phyloP scores from a whole-genome alignment of 2,888 invertebrate genomes.

The Eristalis arbustorum region DNA sequence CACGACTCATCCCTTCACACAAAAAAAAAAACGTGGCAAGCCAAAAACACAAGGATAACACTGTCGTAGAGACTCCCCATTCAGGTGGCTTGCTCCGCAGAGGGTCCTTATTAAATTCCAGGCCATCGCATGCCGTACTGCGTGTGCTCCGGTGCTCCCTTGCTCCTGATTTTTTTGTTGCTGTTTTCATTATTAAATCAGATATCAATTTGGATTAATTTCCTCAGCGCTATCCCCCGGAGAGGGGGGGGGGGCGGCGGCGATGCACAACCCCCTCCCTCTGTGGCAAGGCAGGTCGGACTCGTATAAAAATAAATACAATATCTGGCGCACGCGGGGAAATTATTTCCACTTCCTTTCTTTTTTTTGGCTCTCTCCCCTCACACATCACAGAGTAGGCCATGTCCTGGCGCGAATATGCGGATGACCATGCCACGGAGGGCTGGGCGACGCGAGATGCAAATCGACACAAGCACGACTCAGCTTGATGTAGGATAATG shows the following conservation, averaged over 20 bases:
- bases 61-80: neutral
- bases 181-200: slow-evolving; percentile 50
- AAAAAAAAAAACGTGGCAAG: neutral
- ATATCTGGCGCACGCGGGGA: slow-evolving; percentile 19
- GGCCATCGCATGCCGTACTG: slow-evolving; percentile 4
- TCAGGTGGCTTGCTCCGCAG: neutral
- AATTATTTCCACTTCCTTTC: slow-evolving; percentile 15
- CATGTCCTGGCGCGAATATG: slow-evolving; percentile 39
- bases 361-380: neutral
- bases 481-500: slow-evolving; percentile 37
- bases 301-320: neutral
- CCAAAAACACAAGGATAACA: neutral
- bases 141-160: neutral
- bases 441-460: neutral
- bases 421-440: slow-evolving; percentile 17
- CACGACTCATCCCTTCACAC: neutral
- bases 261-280: neutral
- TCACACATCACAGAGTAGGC: slow-evolving; percentile 39
- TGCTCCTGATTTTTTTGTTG: neutral
- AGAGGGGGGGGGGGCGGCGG: neutral
- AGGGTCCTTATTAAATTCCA: slow-evolving; percentile 28
- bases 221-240: slow-evolving; percentile 4
- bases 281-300: neutral
- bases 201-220: slow-evolving; percentile 58
- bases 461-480: slow-evolving; percentile 30